These are phyloP conservation scores for Rosalia funebris DNA, from an alignment of 2,888 invertebrate species.

Conservation along the genomic window DNA sequence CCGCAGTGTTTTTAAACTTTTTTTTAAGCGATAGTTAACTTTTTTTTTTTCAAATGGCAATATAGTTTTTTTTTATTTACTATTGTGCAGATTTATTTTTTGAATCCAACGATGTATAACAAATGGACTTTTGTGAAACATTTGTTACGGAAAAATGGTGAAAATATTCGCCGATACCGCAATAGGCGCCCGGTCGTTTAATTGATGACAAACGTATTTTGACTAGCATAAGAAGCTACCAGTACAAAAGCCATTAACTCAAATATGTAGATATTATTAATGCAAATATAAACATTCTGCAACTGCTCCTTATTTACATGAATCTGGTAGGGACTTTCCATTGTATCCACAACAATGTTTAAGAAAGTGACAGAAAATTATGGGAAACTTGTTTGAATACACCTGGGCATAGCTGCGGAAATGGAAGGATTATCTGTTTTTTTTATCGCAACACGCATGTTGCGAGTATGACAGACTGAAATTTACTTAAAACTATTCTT, in stretches of 20 bases:
- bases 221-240: neutral
- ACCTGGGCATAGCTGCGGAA: neutral
- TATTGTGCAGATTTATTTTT: no score
- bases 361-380: slow-evolving; percentile 7
- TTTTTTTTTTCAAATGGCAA: no score
- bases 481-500: no score
- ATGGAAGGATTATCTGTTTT: neutral
- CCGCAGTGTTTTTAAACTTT: no score
- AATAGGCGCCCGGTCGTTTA: no score
- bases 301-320: neutral
- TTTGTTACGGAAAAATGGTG: no score
- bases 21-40: no score
- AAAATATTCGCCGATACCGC: no score
- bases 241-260: neutral
- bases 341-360: neutral
- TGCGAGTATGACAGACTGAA: slow-evolving; percentile 1
- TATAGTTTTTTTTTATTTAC: no score
- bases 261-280: neutral
- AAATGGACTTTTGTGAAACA: no score
- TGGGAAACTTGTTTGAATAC: slow-evolving; percentile 9
- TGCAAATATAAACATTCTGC: neutral
- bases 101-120: no score
- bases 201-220: no score
- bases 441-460: slow-evolving; percentile 3
- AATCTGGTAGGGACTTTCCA: neutral